Evolutionary conservation across 2,888 invertebrate genomes (phyloP), one percentile per base, ranked within the genome.

Genomic region (Gnatocerus cornutus): DNA sequence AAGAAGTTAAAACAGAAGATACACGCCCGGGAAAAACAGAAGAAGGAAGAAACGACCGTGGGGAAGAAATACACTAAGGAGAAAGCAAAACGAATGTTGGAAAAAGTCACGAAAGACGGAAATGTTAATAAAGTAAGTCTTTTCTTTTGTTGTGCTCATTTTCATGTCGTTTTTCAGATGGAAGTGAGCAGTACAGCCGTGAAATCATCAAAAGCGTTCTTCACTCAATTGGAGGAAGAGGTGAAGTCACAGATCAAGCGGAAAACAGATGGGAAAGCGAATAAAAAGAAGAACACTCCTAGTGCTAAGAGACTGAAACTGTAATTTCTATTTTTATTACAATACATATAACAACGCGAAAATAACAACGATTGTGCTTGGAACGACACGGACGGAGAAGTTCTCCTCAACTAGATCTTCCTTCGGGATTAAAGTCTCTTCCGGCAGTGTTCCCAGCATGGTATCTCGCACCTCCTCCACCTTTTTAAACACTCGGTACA

Each of bases 121-220:
- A 90, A 90, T 80, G 86, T 91, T 27, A 84, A 88, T 62, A 88
- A 89, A 87, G 90, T 90, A 79, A 76, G 73, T 58, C 56, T 61
- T 29, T 6, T 16, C 2, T n/a, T 52, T 48, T 5, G 16, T 48
- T 48, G n/a, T n/a, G 12, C 10, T 43, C 9, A 1, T 21, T 21
- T 21, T 2, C 7, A 14, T 12, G 27, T 48, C 4, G n/a, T 48
- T 1, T 55, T 50, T 10, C 10, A 33, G 33, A 21, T 21, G 21
- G 21, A 21, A 21, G 21, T 21, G 21, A 21, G n/a, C 16, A 87
- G 85, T 30, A 88, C 88, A 73, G 82, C 86, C 37, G 79, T 91
- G 8, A 93, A 91, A 81, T 93, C 93, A 0, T 94, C 94, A 0
- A 93, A 91, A 77, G 90, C 93, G 0, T 97, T 97, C 89, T 97